Evolutionary conservation across 2,113 vertebrate species (phyloP).

Genomic region (Sisor rabdophorus): DNA sequence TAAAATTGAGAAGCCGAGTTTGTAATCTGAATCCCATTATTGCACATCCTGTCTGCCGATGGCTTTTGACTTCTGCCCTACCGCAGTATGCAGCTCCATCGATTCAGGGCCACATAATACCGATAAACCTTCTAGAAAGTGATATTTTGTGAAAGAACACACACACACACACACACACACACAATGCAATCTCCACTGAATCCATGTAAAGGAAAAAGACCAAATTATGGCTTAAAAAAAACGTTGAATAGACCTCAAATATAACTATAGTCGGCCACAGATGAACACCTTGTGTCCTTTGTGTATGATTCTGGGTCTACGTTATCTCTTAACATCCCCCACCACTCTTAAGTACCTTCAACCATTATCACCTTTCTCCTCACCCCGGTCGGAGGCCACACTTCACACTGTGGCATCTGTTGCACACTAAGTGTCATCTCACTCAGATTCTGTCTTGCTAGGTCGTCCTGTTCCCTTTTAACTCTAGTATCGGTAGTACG

Average conservation of each 20-base stretch:
- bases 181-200: slow-evolving; percentile 33
- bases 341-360: slow-evolving; percentile 14
- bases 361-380: slow-evolving; percentile 24
- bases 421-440: slow-evolving; percentile 12
- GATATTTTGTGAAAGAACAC: slow-evolving; percentile 8
- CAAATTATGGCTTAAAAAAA: neutral
- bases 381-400: slow-evolving; percentile 10
- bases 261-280: neutral
- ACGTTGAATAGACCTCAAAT: neutral
- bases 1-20: slow-evolving; percentile 14
- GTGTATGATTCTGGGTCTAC: neutral
- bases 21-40: slow-evolving; percentile 36
- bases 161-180: slow-evolving; percentile 49
- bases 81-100: slow-evolving; percentile 9
- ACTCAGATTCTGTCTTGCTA: neutral
- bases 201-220: neutral
- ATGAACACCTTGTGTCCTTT: neutral
- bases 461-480: neutral
- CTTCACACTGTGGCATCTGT: slow-evolving; percentile 9
- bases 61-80: slow-evolving; percentile 35
- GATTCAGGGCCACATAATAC: slow-evolving; percentile 10
- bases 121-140: slow-evolving; percentile 9
- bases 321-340: slow-evolving; percentile 3
- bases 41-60: slow-evolving; percentile 49
- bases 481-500: neutral